A percentile compares a stretch with the other conserved stretches of the same genome.
Conservation (phyloP, 2,888 invertebrate species). For the Sarcophaga carnaria region DNA sequence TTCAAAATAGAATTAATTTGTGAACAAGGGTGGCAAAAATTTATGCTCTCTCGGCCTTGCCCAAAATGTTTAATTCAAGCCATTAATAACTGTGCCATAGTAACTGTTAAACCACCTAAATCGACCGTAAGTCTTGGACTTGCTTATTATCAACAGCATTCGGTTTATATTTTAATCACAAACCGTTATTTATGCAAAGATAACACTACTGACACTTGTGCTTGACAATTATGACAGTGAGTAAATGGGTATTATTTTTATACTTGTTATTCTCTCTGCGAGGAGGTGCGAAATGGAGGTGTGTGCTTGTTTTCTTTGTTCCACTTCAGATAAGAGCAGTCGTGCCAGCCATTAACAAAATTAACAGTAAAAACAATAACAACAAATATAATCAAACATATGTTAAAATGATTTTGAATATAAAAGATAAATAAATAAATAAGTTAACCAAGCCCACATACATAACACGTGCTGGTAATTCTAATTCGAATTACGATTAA, state of each 20-base stretch:
- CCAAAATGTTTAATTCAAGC: too few relatives aligned
- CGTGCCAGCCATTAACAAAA: background rate
- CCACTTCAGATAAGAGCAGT: slow-evolving; percentile 33
- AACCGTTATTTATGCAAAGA: slow-evolving; percentile 42
- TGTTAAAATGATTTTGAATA: background rate
- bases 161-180: slow-evolving; percentile 21
- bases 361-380: background rate
- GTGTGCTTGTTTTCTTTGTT: slow-evolving; percentile 9
- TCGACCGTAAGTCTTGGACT: too few relatives aligned
- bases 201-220: slow-evolving; percentile 26
- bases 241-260: background rate
- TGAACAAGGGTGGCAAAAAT: too few relatives aligned
- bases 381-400: slow-evolving; percentile 1
- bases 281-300: slow-evolving; percentile 5
- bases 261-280: background rate
- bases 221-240: slow-evolving; percentile 12
- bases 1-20: too few relatives aligned
- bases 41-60: too few relatives aligned
- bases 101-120: too few relatives aligned
- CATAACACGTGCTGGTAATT: background rate
- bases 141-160: background rate
- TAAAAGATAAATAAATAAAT: background rate
- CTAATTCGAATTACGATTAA: background rate
- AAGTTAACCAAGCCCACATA: background rate
- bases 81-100: too few relatives aligned